Base-by-base conservation (phyloP, 2,888 invertebrate species). In the Octodonta nipae region DNA sequence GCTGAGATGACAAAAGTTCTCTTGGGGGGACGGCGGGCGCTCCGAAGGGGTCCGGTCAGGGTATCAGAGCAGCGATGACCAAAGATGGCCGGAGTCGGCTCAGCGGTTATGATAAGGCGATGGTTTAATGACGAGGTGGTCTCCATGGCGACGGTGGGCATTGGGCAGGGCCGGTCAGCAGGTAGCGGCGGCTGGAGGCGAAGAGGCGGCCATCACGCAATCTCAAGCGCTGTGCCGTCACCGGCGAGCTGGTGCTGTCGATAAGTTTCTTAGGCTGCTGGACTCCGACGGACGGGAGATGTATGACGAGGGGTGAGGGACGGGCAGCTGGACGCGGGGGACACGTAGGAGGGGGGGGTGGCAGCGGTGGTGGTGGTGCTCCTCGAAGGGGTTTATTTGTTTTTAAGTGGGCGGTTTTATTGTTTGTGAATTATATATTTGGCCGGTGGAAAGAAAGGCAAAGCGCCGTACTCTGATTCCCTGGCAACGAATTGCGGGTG, bases 51-150 rank as follows among this genome's bases (percentile, higher is more conserved):
- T n/a, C n/a, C n/a, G n/a, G n/a, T n/a, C n/a, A n/a, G n/a, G n/a
- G n/a, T n/a, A n/a, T n/a, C n/a, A n/a, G n/a, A n/a, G 28, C 28
- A 12, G 15, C 15, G 14, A 15, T 15, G 15, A 12, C 28, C 28
- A 28, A 28, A 28, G 28, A 28, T 28, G 28, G 28, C 28, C 28
- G 28, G 13, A 10, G 8, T n/a, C 14, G 28, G 28, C 15, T 45
- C 46, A 62, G 61, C 61, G 65, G 65, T 66, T 66, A 66, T 66
- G 66, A 66, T 66, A 65, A 66, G 65, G 64, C 64, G 65, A 65
- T 64, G 62, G 63, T 64, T 64, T 66, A 65, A 66, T 65, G 65
- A 65, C 64, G 62, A 63, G 61, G 62, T 61, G 61, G 65, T 65
- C 59, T 58, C 60, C 58, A 64, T 64, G 61, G 57, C 51, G 55